Percentiles rank a stretch among this genome's conserved stretches.
phyloP scores from a whole-genome alignment of 37 sponge, comb jelly and placozoan species.

The Petrosia ficiformis region DNA sequence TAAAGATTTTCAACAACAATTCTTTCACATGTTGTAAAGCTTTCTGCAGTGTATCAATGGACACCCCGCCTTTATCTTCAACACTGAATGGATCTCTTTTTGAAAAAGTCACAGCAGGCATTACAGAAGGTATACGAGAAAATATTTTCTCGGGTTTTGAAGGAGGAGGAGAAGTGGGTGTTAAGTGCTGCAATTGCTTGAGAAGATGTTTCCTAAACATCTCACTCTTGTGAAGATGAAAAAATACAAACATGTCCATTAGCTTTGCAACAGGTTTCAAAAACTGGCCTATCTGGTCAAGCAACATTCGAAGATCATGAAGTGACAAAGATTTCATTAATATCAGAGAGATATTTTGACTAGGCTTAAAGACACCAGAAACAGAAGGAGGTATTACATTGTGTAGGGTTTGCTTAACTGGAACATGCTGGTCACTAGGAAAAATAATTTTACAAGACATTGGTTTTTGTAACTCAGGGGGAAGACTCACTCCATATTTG shows the following conservation, averaged over 20 bases:
- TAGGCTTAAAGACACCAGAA: slow-evolving; percentile 28
- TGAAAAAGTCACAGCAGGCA: background rate
- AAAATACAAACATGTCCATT: slow-evolving; percentile 51
- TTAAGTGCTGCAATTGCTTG: background rate
- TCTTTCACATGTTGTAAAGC: slow-evolving; percentile 13
- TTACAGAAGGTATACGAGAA: background rate
- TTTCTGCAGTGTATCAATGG: slow-evolving; percentile 1
- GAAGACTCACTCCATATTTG: slow-evolving; percentile 50
- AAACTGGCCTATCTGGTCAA: slow-evolving; percentile 12
- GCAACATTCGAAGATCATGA: slow-evolving; percentile 1
- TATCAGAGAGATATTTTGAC: slow-evolving; percentile 14
- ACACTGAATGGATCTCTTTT: background rate
- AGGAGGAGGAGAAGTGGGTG: background rate
- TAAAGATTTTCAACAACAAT: slow-evolving; percentile 31
- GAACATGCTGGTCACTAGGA: slow-evolving; percentile 20
- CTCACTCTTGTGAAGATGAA: slow-evolving; percentile 33
- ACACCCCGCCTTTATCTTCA: slow-evolving; percentile 1
- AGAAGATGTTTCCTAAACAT: slow-evolving; percentile 48
- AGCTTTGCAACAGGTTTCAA: slow-evolving; percentile 20
- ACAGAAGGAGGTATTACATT: slow-evolving; percentile 8
- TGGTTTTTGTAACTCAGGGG: slow-evolving; percentile 8
- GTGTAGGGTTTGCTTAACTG: background rate
- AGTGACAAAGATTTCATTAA: slow-evolving; percentile 17
- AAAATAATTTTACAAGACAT: slow-evolving; percentile 23
- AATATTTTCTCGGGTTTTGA: background rate